Conservation (phyloP, 2,888 invertebrate genomes). For the Ctenicera cuprea region DNA sequence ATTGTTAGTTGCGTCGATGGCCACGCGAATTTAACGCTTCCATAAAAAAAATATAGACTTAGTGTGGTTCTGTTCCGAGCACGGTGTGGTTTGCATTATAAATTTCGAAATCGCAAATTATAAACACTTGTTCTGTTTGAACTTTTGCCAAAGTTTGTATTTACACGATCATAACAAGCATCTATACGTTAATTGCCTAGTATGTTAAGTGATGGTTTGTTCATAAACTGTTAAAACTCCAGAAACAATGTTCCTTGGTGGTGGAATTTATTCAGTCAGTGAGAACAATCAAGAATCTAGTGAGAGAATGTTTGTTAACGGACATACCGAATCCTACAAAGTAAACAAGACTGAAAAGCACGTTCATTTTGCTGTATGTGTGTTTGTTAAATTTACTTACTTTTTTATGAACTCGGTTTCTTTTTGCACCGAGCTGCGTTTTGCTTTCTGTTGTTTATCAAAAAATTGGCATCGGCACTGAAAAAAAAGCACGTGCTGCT, state of each 20-base stretch:
- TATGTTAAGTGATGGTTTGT: not conserved
- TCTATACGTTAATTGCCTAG: not conserved
- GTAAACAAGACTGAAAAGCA: slow-evolving; percentile 65
- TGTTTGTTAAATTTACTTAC: not conserved
- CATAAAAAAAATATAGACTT: not conserved
- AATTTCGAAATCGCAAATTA: slow-evolving; percentile 5
- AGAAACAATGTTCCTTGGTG: slow-evolving; percentile 67
- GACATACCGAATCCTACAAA: slow-evolving; percentile 48
- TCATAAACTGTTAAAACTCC: not conserved
- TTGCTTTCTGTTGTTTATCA: not conserved
- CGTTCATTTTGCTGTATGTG: slow-evolving; percentile 69
- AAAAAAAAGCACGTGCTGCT: no score
- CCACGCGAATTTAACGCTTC: not conserved
- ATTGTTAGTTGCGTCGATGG: slow-evolving; percentile 26
- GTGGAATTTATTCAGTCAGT: slow-evolving; percentile 64
- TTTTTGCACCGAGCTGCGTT: no score
- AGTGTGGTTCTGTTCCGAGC: not conserved
- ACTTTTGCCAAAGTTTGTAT: slow-evolving; percentile 15
- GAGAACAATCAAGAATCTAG: slow-evolving; percentile 57
- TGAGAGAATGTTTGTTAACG: slow-evolving; percentile 49
- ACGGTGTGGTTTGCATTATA: not conserved
- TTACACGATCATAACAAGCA: not conserved
- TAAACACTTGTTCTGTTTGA: slow-evolving; percentile 25
- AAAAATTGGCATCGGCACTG: not conserved
- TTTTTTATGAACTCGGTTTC: no score